Evolutionary conservation across 2,888 invertebrate genomes (phyloP), one percentile per base, ranked within the genome.

Genomic region (Leptinotarsa peninsularis): DNA sequence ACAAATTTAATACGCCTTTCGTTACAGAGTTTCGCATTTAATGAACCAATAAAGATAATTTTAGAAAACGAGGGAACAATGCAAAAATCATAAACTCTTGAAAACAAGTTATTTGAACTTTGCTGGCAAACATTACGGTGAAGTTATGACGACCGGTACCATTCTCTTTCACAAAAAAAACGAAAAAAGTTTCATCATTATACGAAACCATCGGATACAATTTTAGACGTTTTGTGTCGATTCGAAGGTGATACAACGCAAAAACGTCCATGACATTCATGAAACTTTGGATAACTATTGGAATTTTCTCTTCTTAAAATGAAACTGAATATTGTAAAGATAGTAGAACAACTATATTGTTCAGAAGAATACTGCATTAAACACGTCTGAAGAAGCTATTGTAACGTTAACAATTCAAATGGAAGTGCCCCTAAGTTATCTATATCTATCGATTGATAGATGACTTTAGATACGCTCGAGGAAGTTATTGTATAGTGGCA

Each of bases 1-100:
- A 17, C 43, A 15, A 58, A 21, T 63, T 63, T n/a, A 43, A 43
- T 58, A 23, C 15, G 58, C 23, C 58, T 58, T 58, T 43, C 63
- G 63, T 63, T 63, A 63, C 63, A 43, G 43, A 33, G 63, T 63
- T 63, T 10, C 63, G n/a, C n/a, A 63, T 43, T 63, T 63, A 27
- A 63, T 63, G 63, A 43, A 63, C 43, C 43, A 43, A 63, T 63
- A 63, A 63, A 63, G 63, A 63, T 63, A 63, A 63, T 63, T 63
- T 63, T 63, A 63, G 63, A 63, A 43, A n/a, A 63, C 63, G 63
- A 63, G 14, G 63, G 63, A 33, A 10, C 33, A 63, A 7, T 33
- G 13, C 43, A 33, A 63, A 43, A 43, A 63, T 63, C 43, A 43
- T 63, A 43, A 63, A 63, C 63, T 33, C 18, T 63, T n/a, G 63